Conservation (phyloP, 2,113 vertebrate genomes). For the Lathamus discolor region DNA sequence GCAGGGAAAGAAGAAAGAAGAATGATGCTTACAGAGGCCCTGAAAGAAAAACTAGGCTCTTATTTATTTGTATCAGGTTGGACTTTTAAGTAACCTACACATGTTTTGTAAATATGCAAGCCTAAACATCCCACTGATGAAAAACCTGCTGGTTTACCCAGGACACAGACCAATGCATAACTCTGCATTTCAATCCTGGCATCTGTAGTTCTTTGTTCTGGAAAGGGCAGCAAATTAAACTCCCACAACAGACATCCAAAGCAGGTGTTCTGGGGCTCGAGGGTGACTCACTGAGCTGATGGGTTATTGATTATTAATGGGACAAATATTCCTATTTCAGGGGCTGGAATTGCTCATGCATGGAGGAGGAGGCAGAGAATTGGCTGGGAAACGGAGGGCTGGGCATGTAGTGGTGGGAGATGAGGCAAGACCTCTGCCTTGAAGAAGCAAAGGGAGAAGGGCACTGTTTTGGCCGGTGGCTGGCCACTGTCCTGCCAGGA, state of each 20-base stretch:
- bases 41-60: neutral
- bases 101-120: rapidly evolving
- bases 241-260: neutral
- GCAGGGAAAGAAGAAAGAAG: neutral
- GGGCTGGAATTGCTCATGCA: neutral
- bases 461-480: rapidly evolving
- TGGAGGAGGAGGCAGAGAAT: neutral
- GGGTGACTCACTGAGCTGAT: neutral
- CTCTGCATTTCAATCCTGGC: neutral
- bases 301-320: neutral
- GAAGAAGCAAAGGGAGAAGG: neutral
- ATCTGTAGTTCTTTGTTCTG: neutral
- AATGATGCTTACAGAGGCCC: neutral
- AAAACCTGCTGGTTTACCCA: neutral
- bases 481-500: neutral
- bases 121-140: neutral
- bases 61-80: neutral
- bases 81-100: neutral
- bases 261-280: neutral
- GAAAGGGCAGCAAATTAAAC: neutral
- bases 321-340: neutral
- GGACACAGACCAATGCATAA: rapidly evolving
- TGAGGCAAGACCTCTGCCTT: neutral
- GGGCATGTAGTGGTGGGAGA: neutral
- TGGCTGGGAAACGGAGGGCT: neutral